Evolutionary conservation across 2,113 vertebrate species (phyloP), one percentile per base, ranked within the genome.

Genomic region (Calonectris borealis): DNA sequence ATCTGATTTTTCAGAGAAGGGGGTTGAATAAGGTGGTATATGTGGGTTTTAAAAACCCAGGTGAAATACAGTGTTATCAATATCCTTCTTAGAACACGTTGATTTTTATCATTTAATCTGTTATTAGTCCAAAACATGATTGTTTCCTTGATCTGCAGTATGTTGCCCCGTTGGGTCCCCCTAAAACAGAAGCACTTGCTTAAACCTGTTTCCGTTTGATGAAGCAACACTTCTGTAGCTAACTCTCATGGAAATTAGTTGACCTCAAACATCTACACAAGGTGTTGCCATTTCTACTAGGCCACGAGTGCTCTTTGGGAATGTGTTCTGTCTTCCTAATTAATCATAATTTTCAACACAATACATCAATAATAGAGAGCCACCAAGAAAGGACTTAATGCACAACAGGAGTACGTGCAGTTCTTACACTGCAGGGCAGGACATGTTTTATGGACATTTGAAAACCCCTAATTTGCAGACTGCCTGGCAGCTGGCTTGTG

Each of bases 111-210:
- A 46, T 68, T 81, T 70, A 48, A 82, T 60, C 64, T 77, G 66
- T 71, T 84, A 60, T 7, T 79, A 71, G 20, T 61, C 80, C 31
- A 58, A 83, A 71, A 36, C n/a, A 3, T 22, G 40, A 75, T 75
- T 64, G 48, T 60, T 94, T 83, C 49, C 64, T 70, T 64, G 60
- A 44, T 75, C 57, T 81, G 55, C 32, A 38, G 55, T 16, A 14
- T 44, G 2, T 2, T 4, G 31, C 16, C 64, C 71, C 1, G 0
- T 4, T 32, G 58, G 54, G 54, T 36, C 10, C 8, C 40, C 3
- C 1, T 42, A 2, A 13, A 71, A 72, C 65, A 61, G 61, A 90
- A 86, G 19, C 78, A 42, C 34, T 81, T 79, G 18, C 64, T 80
- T 32, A 32, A 60, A 64, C 51, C 27, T 42, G 8, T 52, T 92